Conservation (phyloP, 2,113 vertebrate genomes). For the Balaeniceps rex region DNA sequence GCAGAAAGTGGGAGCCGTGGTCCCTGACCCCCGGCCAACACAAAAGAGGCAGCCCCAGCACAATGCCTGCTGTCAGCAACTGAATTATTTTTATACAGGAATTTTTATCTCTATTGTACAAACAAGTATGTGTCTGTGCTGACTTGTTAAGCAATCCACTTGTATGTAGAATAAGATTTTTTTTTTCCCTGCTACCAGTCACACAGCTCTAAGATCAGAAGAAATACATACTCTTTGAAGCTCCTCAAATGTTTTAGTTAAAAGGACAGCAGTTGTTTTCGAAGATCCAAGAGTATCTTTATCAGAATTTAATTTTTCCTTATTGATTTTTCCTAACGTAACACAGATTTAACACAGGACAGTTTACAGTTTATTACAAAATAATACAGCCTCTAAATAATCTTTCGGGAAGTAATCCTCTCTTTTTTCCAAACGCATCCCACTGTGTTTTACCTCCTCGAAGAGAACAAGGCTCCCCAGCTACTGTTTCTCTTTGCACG, state of each 20-base stretch:
- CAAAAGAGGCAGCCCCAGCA: conserved; percentile 75
- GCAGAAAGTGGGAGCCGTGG: conserved; percentile 68
- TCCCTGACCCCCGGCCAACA: conserved; percentile 69
- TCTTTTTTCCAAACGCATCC: conserved; percentile 58
- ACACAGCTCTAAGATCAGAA: conserved; percentile 83
- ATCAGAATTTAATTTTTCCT: conserved; percentile 81
- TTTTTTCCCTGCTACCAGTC: conserved; percentile 76
- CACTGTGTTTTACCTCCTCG: not conserved
- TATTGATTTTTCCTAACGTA: conserved; percentile 76
- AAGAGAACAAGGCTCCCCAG: not conserved
- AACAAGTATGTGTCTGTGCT: conserved; percentile 87
- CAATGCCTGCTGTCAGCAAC: conserved; percentile 82
- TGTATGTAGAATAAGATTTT: conserved; percentile 81
- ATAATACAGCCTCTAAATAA: conserved; percentile 64
- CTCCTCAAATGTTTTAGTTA: conserved; percentile 83
- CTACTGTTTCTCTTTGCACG: not conserved
- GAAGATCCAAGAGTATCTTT: conserved; percentile 82
- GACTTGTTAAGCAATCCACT: conserved; percentile 86
- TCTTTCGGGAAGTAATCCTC: conserved; percentile 30
- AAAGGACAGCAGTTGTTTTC: conserved; percentile 84
- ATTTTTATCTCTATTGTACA: conserved; percentile 85
- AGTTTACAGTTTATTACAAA: conserved; percentile 76
- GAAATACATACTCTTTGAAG: conserved; percentile 84
- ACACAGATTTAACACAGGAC: conserved; percentile 74
- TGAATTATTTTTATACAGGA: conserved; percentile 87